Base-by-base conservation (phyloP, 2,888 invertebrate genomes). In the Oscheius myriophilus region DNA sequence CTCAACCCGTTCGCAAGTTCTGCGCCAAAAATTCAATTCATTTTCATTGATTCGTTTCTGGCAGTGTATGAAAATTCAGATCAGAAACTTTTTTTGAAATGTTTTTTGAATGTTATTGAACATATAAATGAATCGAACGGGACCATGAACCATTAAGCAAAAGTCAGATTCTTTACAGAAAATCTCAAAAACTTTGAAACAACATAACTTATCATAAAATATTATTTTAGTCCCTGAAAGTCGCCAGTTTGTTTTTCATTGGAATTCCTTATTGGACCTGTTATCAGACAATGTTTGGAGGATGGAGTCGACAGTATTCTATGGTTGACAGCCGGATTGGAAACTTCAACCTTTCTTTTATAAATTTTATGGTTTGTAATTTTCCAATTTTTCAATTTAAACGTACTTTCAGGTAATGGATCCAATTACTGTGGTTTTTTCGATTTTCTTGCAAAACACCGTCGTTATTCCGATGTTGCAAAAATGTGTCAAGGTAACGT, bases 211-310 rank as follows among this genome's bases (percentile, higher is more conserved):
- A 46, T 46, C 46, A 16, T 46, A 18, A 16, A 18, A 11, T 3
- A 21, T 9, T 21, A 11, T 53, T 25, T 14, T 25, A 53, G 43
- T 16, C 43, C 4, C 14, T 41, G 2, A 18, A 25, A 41, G 57
- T 57, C 4, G 57, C 42, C 18, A 57, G 43, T n/a, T 21, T 57
- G 26, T 57, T 57, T 41, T 57, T 57, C 43, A 57, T 57, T 33
- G 57, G 57, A 18, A 57, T 57, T 18, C 57, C 57, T 11, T 57
- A 23, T 23, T 57, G 41, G 41, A 57, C 57, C 18, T 57, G 57
- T 14, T 57, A 57, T 23, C 41, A 57, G 23, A 42, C 21, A 9
- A 57, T 57, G 57, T 57, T 57, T 41, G 33, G 41, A 18, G 14
- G 21, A 7, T 57, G 57, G 57, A 23, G 21, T 18, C 16, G 41